Evolutionary conservation across 2,888 invertebrate genomes (phyloP), one percentile per base, ranked within the genome.

Genomic region (Macrophya alboannulata): DNA sequence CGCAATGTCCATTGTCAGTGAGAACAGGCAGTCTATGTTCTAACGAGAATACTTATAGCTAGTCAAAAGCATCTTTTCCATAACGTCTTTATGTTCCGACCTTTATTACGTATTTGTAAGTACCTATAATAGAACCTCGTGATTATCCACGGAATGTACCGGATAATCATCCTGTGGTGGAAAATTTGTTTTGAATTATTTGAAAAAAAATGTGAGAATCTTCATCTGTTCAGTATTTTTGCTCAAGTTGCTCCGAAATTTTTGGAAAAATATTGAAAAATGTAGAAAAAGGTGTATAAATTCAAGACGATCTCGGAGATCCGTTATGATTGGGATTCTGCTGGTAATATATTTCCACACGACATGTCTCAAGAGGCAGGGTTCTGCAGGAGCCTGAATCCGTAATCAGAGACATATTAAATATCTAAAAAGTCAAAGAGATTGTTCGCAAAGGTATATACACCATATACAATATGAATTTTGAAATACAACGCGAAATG

Each of bases 51-150:
- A 21, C 8, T 45, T 21, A 45, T 21, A 68, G 68, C 31, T 17
- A n/a, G 72, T 74, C 45, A 45, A 74, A 74, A 45, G 45, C 21
- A 21, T 74, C 72, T 21, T 12, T 74, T 45, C 72, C 3, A 74
- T 74, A 68, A 68, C 68, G 37, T 68, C 72, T 74, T 74, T 45
- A n/a, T n/a, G 72, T 74, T 74, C 21, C 21, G 72, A n/a, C 45
- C 68, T 68, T 37, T 37, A 37, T 55, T 55, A 55, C 55, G 55
- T 55, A 6, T 55, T n/a, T n/a, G n/a, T n/a, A n/a, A n/a, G n/a
- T 55, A 55, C 2, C 6, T n/a, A 55, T n/a, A 55, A n/a, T 55
- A 55, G n/a, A 55, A n/a, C 55, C 3, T 31, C 55, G 55, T n/a
- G 55, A 55, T 55, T 55, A 55, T 55, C n/a, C 55, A n/a, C 17